Evolutionary conservation across 2,113 vertebrate genomes (phyloP), one percentile per base, ranked within the genome.

Genomic region (Nematolebias whitei): DNA sequence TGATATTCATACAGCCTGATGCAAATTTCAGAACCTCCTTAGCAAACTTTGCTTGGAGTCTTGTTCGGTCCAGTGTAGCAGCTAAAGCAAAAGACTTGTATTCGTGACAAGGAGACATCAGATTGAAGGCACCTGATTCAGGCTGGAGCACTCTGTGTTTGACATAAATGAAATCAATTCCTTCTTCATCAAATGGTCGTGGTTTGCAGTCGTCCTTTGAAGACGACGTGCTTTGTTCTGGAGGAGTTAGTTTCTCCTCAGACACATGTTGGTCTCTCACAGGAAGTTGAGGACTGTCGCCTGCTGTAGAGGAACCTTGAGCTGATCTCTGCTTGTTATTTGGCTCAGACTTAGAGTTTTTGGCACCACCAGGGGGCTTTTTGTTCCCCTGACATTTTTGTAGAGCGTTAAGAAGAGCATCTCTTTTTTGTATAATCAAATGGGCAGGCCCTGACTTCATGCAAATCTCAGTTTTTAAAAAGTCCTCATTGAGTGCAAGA

Each of bases 1-100:
- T 87, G 18, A 93, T 80, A 2, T 95, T 95, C 87, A 95, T 91
- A 75, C 94, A 95, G 14, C 93, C 94, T n/a, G 79, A 40, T 4
- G 89, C 93, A 85, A 95, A 95, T 78, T 86, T 81, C 16, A 95
- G 79, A 22, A 94, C 86, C 50, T 95, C 94, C 1, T 24, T 80
- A 58, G 93, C 90, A 87, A 95, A 92, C 60, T 95, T 95, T 2
- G 91, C 87, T 66, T 93, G 92, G 39, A 94, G 39, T 63, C 89
- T 90, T n/a, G 45, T 52, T 52, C 32, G 88, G 22, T 90, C 87
- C 65, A 95, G 63, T 1, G 16, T 40, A 74, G 88, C 89, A 63
- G 94, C 94, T 47, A 0, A 1, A 32, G 63, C 55, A 71, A 94
- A 79, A 7, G 94, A 94, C 76, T 95, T 95, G 1, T 91, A 95